phyloP scores from a whole-genome alignment of 2,888 invertebrate genomes.

The Icerya purchasi region DNA sequence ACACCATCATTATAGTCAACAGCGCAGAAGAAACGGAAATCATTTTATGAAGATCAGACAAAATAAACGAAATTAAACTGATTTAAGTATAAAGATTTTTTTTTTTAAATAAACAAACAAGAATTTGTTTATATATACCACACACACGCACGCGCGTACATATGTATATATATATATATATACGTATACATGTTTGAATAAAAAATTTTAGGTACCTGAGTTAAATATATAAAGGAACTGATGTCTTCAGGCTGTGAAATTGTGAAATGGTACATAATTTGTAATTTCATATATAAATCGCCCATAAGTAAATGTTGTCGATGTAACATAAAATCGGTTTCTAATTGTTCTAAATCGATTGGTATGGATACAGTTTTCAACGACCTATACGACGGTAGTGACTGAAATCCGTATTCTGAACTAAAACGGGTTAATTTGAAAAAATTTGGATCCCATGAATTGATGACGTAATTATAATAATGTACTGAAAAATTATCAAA shows the following conservation, averaged over 20 bases:
- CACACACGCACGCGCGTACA: too few species aligned
- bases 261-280: conserved; percentile 40
- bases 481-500: conserved; percentile 62
- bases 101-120: too few species aligned
- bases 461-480: conserved; percentile 61
- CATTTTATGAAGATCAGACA: too few species aligned
- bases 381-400: conserved; percentile 52
- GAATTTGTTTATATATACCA: too few species aligned
- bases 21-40: too few species aligned
- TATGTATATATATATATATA: too few species aligned
- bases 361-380: conserved; percentile 35
- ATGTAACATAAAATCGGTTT: conserved; percentile 42
- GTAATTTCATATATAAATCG: conserved; percentile 35
- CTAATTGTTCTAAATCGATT: conserved; percentile 29
- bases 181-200: too few species aligned
- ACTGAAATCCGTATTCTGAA: conserved; percentile 91
- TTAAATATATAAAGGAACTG: conserved; percentile 52
- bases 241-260: conserved; percentile 37
- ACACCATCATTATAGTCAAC: too few species aligned
- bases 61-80: too few species aligned
- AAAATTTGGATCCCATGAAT: conserved; percentile 57
- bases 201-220: conserved; percentile 41
- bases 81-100: too few species aligned
- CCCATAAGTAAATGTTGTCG: conserved; percentile 74
- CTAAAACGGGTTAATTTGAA: conserved; percentile 69